Evolutionary conservation across 1,140 invertebrate species (phyloP).

Genomic region (Melitaea cinxia): DNA sequence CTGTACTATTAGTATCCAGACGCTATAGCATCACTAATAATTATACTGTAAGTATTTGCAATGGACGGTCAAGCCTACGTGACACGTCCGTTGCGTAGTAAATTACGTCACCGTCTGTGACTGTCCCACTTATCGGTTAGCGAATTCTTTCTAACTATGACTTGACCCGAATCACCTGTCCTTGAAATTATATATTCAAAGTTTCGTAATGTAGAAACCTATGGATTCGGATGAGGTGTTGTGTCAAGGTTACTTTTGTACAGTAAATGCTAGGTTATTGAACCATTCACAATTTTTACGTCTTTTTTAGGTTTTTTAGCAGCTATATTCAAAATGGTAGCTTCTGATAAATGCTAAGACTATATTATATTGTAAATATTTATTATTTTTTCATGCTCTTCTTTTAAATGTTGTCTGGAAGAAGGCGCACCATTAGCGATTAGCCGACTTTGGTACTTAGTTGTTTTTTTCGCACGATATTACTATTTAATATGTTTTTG

Average conservation of each 20-base stretch:
- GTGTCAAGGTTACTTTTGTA: slow-evolving; percentile 30
- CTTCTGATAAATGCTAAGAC: too few relatives aligned
- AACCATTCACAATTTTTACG: background rate
- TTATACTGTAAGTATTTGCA: background rate
- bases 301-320: background rate
- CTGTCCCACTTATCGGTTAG: slow-evolving; percentile 47
- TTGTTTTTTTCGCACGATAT: too few relatives aligned
- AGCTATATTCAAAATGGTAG: too few relatives aligned
- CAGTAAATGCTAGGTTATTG: slow-evolving; percentile 4
- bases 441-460: too few relatives aligned
- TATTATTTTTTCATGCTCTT: too few relatives aligned
- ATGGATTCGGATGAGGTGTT: slow-evolving; percentile 13
- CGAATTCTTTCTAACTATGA: slow-evolving; percentile 41
- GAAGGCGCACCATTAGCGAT: too few relatives aligned
- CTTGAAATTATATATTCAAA: slow-evolving; percentile 47
- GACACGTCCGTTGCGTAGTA: slow-evolving; percentile 44
- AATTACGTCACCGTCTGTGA: slow-evolving; percentile 57
- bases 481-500: too few relatives aligned
- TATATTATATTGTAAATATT: too few relatives aligned
- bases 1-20: too few relatives aligned
- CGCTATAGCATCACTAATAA: background rate
- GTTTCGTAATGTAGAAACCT: slow-evolving; percentile 23
- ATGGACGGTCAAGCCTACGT: slow-evolving; percentile 20
- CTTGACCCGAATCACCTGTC: slow-evolving; percentile 35
- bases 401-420: too few relatives aligned